Evolutionary conservation across 2,797 vertebrate genomes (phyloP).

Genomic region (Oreortyx pictus): DNA sequence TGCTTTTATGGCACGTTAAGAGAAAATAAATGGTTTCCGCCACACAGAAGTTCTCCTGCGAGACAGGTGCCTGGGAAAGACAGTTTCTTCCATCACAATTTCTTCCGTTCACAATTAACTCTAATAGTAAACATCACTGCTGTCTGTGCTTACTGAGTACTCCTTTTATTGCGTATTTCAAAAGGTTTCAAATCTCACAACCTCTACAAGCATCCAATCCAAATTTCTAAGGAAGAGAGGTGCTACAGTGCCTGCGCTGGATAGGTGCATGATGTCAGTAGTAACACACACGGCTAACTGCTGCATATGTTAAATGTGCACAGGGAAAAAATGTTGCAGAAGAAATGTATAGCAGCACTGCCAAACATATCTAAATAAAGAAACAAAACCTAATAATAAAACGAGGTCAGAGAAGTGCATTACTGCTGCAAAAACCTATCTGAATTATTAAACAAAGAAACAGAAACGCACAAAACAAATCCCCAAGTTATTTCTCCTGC

Average conservation of each 20-base stretch:
- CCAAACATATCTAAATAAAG: neutral
- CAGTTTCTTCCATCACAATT: neutral
- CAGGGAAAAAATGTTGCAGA: neutral
- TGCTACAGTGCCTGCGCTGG: neutral
- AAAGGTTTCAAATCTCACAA: neutral
- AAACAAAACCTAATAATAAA: neutral
- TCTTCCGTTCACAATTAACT: neutral
- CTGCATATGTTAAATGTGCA: neutral
- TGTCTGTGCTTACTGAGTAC: neutral
- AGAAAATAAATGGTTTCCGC: no score
- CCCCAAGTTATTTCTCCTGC: neutral
- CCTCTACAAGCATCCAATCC: neutral
- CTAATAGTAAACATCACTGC: neutral
- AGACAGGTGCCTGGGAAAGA: neutral
- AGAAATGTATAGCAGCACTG: neutral
- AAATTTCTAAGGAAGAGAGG: neutral
- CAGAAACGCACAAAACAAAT: neutral
- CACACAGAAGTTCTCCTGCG: neutral
- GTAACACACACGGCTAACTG: accelerated
- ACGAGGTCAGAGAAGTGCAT: neutral
- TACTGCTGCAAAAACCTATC: neutral
- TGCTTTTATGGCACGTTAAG: no score
- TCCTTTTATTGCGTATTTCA: neutral
- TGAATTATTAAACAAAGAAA: neutral
- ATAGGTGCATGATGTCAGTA: neutral